Conservation (phyloP, 2,797 vertebrate genomes). For the Coregonus sp. region DNA sequence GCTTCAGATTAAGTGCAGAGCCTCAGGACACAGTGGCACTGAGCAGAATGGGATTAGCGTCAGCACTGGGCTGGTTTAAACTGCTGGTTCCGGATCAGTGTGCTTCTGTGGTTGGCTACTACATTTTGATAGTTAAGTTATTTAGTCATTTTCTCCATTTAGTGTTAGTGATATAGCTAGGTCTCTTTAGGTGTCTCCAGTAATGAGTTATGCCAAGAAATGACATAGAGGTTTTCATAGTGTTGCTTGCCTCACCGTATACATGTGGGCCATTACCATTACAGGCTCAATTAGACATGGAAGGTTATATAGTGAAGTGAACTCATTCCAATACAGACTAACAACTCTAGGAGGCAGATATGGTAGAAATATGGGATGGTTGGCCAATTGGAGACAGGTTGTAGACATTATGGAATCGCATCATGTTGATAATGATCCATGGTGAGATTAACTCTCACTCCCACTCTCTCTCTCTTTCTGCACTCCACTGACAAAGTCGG, state of each 20-base stretch:
- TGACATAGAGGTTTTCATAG: no score
- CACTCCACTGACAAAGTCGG: no score
- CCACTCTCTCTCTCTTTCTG: not conserved
- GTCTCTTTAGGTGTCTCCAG: no score
- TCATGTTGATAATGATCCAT: not conserved
- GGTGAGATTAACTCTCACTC: not conserved
- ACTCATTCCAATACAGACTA: not conserved
- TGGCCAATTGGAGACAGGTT: not conserved
- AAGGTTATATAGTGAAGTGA: conserved; percentile 34
- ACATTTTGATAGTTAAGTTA: no score
- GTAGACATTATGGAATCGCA: not conserved
- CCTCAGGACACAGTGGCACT: conserved; percentile 51
- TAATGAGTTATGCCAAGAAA: no score
- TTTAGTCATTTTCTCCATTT: no score
- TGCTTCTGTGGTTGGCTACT: no score
- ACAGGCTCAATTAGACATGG: conserved; percentile 49
- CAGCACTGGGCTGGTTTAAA: not conserved
- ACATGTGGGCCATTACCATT: conserved; percentile 37
- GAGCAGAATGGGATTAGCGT: conserved; percentile 15
- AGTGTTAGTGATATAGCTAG: not conserved
- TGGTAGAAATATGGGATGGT: no score
- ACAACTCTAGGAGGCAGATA: no score
- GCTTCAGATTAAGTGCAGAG: conserved; percentile 64
- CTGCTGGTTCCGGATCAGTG: not conserved
- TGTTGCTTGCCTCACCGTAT: conserved; percentile 23